Evolutionary conservation across 2,113 vertebrate species (phyloP).

Genomic region (Pluvialis apricaria): DNA sequence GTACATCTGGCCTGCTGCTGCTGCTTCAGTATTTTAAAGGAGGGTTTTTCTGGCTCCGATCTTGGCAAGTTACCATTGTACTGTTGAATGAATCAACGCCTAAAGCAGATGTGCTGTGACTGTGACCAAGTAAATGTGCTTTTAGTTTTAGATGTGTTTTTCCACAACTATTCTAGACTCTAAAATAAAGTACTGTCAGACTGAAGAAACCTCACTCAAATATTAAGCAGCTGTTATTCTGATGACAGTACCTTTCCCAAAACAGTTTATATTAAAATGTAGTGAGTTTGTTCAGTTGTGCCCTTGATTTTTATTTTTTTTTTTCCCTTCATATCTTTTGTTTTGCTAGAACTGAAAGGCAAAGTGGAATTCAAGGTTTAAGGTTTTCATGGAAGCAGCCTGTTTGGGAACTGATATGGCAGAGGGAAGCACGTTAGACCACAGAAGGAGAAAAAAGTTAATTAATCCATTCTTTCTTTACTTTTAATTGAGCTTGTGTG

Average conservation of each 20-base stretch:
- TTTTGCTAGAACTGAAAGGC: not conserved
- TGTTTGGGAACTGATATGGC: not conserved
- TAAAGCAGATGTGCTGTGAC: not conserved
- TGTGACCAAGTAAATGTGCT: not conserved
- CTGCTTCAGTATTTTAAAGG: not conserved
- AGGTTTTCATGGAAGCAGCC: not conserved
- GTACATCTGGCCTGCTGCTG: not conserved
- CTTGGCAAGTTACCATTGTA: accelerated
- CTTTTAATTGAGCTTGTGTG: not conserved
- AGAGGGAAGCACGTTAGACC: not conserved
- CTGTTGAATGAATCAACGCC: not conserved
- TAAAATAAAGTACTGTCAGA: not conserved
- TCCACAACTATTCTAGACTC: not conserved
- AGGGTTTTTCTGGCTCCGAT: accelerated
- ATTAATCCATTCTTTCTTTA: not conserved
- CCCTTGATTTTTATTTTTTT: not conserved
- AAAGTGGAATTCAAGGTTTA: not conserved
- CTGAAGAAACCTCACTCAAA: not conserved
- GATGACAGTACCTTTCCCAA: not conserved
- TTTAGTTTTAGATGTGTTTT: not conserved
- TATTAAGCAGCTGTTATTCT: not conserved
- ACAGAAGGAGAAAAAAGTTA: not conserved
- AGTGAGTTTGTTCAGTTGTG: not conserved
- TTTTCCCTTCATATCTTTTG: not conserved
- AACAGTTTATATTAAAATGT: not conserved